A percentile compares a stretch with the other conserved stretches of the same genome.
Conservation (phyloP, 2,888 invertebrate genomes). For the Drosophila borborema region DNA sequence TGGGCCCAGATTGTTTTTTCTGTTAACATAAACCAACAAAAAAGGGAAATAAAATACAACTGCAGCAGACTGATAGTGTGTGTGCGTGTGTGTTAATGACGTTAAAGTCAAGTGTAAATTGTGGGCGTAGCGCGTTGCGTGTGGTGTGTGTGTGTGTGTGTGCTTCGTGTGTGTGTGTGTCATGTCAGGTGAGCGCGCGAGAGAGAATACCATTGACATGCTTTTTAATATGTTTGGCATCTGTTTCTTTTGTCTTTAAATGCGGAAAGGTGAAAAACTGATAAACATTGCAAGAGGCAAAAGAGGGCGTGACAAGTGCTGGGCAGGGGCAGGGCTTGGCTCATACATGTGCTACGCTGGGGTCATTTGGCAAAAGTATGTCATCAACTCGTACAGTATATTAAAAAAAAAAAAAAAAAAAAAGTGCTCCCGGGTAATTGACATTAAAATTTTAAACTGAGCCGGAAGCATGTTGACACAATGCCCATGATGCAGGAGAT, state of each 20-base stretch:
- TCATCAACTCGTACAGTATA: constrained; percentile 37
- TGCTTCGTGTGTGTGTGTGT: constrained; percentile 40
- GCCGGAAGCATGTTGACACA: constrained; percentile 25
- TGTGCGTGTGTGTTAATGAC: constrained; percentile 66
- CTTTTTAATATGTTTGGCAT: constrained; percentile 68
- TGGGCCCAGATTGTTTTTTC: constrained; percentile 37
- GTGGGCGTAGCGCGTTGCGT: constrained; percentile 49
- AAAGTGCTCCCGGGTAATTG: constrained; percentile 43
- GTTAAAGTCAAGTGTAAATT: constrained; percentile 80
- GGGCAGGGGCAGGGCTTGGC: neutral
- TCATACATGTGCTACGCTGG: neutral
- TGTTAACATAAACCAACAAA: constrained; percentile 49
- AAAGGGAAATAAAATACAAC: constrained; percentile 31
- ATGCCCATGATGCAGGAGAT: constrained; percentile 5
- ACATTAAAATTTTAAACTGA: constrained; percentile 57
- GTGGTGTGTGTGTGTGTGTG: constrained; percentile 18
- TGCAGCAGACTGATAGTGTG: constrained; percentile 27
- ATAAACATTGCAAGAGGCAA: constrained; percentile 3
- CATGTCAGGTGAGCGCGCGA: constrained; percentile 14
- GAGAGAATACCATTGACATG: constrained; percentile 58
- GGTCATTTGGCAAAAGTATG: constrained; percentile 36
- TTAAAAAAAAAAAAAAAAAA: constrained; percentile 40
- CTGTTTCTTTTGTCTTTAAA: constrained; percentile 54
- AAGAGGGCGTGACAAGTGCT: neutral
- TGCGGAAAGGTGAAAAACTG: constrained; percentile 33